Evolutionary conservation across 2,797 vertebrate genomes (phyloP), one percentile per base, ranked within the genome.

Genomic region (Oreochromis mossambicus): DNA sequence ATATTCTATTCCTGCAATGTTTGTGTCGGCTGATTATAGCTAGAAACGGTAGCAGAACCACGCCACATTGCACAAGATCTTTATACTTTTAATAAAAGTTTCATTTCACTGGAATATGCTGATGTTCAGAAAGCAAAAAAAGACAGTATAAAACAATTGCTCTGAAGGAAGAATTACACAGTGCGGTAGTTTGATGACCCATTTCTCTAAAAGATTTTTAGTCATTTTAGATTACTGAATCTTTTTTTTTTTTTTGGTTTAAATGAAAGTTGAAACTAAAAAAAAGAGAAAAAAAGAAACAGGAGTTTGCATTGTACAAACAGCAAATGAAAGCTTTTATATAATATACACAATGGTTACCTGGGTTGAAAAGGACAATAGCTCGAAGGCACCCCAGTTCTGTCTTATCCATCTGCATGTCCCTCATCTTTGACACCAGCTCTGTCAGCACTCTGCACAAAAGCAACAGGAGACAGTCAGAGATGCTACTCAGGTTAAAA

Each of bases 371-470:
- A 88, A 99, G 97, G 81, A 99, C 98, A 1, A 99, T 99, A 58
- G 98, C 98, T 52, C 98, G 96, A 89, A 99, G 97, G 95, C 98
- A 99, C 79, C 98, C 98, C 92, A 99, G 96, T 93, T 99, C 98
- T 1, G 98, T 98, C 96, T 99, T 99, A 94, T 99, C 98, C 98
- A 99, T 99, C 96, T 98, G 97, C 98, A 99, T 99, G 95, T 99
- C 98, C 89, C 98, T 94, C 98, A 99, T 99, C 96, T 99, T 99
- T 38, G 98, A 99, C 95, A 99, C 98, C 50, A 99, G 96, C 63
- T 99, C 98, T 50, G 98, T 99, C 92, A 99, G 96, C 92, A 99
- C 98, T 95, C 98, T 99, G 95, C 19, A 50, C 70, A 77, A 79
- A 61, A 81, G 50, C 83, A 24, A 84, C 4, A 76, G 12, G 50